phyloP scores from a whole-genome alignment of 2,888 invertebrate genomes.

The Drosophila greeni region DNA sequence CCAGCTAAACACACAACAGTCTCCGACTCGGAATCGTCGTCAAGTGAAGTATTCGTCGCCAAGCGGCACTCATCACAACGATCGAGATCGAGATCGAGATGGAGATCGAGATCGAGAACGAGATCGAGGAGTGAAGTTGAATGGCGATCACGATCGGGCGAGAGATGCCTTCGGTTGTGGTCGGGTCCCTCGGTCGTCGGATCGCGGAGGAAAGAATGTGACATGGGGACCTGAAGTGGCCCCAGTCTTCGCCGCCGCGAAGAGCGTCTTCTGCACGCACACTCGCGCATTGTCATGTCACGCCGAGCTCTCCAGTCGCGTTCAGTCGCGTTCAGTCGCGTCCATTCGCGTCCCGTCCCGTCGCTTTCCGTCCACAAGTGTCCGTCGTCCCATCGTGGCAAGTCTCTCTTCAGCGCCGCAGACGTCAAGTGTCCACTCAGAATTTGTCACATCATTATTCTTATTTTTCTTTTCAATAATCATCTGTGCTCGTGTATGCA shows the following conservation, averaged over 20 bases:
- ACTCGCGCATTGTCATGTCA: slow-evolving; percentile 50
- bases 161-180: not conserved
- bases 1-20: slow-evolving; percentile 1
- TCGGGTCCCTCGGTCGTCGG: slow-evolving; percentile 1
- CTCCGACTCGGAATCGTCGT: slow-evolving; percentile 4
- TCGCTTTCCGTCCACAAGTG: slow-evolving; percentile 18
- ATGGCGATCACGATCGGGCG: slow-evolving; percentile 19
- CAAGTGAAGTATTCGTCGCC: slow-evolving; percentile 20
- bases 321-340: slow-evolving; percentile 6
- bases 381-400: slow-evolving; percentile 34
- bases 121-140: slow-evolving; percentile 17
- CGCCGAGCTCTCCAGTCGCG: slow-evolving; percentile 31
- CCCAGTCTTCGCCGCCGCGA: slow-evolving; percentile 54
- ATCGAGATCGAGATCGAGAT: slow-evolving; percentile 11
- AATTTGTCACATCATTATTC: slow-evolving; percentile 76
- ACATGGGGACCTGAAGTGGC: slow-evolving; percentile 64
- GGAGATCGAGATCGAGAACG: slow-evolving; percentile 10
- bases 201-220: slow-evolving; percentile 59
- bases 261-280: slow-evolving; percentile 46
- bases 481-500: slow-evolving; percentile 53
- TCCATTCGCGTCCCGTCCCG: too few species aligned
- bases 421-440: slow-evolving; percentile 67
- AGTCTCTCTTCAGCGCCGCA: slow-evolving; percentile 40
- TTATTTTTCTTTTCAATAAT: slow-evolving; percentile 72
- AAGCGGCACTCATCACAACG: slow-evolving; percentile 20